These are phyloP conservation scores for Geotrypetes seraphini DNA, from an alignment of 2,797 vertebrate genomes.

Conservation along the genomic window DNA sequence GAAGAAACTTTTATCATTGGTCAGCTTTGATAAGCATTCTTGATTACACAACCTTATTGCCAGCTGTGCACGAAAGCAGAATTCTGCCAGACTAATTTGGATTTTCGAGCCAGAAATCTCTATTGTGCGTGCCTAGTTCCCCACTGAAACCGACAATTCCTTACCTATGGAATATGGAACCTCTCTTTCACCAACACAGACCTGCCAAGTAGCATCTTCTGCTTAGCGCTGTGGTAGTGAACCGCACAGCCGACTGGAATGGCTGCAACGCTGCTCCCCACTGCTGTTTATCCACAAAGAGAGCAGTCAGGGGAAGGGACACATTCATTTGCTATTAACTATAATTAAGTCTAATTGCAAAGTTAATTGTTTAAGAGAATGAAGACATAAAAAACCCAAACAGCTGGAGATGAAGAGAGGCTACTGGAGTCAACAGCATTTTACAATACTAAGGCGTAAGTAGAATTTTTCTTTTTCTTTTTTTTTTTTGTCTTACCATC, in stretches of 20 bases:
- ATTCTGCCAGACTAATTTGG: too few species aligned
- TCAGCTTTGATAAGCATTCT: too few species aligned
- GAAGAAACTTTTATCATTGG: too few species aligned
- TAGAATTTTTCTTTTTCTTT: conserved; percentile 3
- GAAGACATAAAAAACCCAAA: conserved; percentile 11
- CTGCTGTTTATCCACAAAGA: conserved; percentile 11
- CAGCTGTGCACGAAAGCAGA: too few species aligned
- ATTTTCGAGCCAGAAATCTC: too few species aligned
- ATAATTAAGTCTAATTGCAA: conserved; percentile 44
- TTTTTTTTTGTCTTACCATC: neutral
- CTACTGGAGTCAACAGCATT: conserved; percentile 5
- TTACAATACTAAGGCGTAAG: neutral
- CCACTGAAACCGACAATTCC: neutral
- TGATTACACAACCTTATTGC: too few species aligned
- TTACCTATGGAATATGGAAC: neutral
- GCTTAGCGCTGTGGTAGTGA: conserved; percentile 2
- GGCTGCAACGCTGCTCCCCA: conserved; percentile 15
- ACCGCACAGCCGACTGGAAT: conserved; percentile 17
- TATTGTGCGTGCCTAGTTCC: too few species aligned
- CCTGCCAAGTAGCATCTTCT: too few species aligned
- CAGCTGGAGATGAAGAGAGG: conserved; percentile 24
- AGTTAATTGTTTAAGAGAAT: conserved; percentile 31
- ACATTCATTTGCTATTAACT: conserved; percentile 22
- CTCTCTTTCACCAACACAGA: too few species aligned
- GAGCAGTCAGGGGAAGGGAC: conserved; percentile 29